These are phyloP conservation scores for Metopia argyrocephala DNA, from an alignment of 2,888 invertebrate species.

Conservation along the genomic window DNA sequence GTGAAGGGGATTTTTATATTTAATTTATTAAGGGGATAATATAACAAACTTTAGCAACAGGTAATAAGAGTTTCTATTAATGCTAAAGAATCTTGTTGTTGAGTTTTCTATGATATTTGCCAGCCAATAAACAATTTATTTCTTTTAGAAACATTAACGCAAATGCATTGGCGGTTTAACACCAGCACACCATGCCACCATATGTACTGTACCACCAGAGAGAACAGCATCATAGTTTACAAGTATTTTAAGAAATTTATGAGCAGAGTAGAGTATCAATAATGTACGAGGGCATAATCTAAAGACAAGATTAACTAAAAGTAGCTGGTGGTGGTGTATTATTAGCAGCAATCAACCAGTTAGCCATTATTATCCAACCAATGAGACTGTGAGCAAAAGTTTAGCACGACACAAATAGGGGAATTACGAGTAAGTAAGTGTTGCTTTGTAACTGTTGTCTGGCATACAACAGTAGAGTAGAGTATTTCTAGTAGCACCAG, in stretches of 20 bases:
- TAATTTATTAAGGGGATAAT: conserved; percentile 5
- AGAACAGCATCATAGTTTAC: not conserved
- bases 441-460: no score
- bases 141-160: conserved; percentile 1
- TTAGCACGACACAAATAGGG: no score
- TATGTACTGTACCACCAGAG: not conserved
- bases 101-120: conserved; percentile 13
- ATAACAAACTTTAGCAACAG: conserved; percentile 2
- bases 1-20: conserved; percentile 34
- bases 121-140: conserved; percentile 24
- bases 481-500: conserved; percentile 4
- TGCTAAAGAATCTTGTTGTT: not conserved
- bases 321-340: conserved; percentile 39
- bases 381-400: not conserved
- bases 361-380: not conserved
- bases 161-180: conserved; percentile 29
- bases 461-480: conserved; percentile 14
- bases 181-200: conserved; percentile 6
- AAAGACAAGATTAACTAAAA: conserved; percentile 55
- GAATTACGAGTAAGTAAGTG: no score
- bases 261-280: conserved; percentile 57
- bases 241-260: conserved; percentile 55
- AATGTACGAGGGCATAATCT: conserved; percentile 56
- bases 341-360: not conserved
- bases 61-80: conserved; percentile 15